Conservation (phyloP, 2,888 invertebrate species). For the Conchocele bisecta region DNA sequence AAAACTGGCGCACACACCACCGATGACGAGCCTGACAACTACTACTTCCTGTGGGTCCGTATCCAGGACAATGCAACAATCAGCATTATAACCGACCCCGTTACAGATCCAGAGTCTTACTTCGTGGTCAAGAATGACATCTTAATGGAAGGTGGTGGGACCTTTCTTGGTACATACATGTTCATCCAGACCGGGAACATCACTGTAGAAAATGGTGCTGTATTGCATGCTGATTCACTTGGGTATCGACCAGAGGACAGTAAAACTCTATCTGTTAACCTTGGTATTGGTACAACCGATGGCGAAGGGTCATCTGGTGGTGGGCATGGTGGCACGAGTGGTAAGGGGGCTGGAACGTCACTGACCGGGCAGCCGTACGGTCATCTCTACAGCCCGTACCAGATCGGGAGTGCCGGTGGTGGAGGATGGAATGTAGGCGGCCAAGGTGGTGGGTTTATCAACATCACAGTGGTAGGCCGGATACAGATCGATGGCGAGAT, state of each 20-base stretch:
- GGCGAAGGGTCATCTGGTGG: slow-evolving; percentile 70
- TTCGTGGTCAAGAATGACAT: slow-evolving; percentile 55
- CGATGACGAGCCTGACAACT: slow-evolving; percentile 40
- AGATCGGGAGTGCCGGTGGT: slow-evolving; percentile 71
- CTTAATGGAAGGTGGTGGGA: slow-evolving; percentile 72
- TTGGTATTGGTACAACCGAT: slow-evolving; percentile 60
- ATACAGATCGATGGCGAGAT: slow-evolving; percentile 70
- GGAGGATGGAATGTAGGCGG: slow-evolving; percentile 61
- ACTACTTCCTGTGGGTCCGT: slow-evolving; percentile 58
- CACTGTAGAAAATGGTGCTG: slow-evolving; percentile 71
- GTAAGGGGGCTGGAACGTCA: slow-evolving; percentile 60
- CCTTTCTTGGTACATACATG: slow-evolving; percentile 64
- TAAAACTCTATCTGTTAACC: slow-evolving; percentile 40
- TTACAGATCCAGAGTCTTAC: slow-evolving; percentile 54
- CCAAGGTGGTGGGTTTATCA: slow-evolving; percentile 66
- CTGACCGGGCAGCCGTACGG: slow-evolving; percentile 72
- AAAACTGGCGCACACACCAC: slow-evolving; percentile 63
- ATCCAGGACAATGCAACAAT: slow-evolving; percentile 72
- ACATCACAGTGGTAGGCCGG: slow-evolving; percentile 59
- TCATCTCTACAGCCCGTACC: slow-evolving; percentile 66
- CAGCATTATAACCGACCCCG: slow-evolving; percentile 63
- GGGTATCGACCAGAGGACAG: slow-evolving; percentile 64
- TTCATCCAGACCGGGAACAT: slow-evolving; percentile 61
- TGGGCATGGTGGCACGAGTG: slow-evolving; percentile 73
- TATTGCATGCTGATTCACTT: slow-evolving; percentile 61